Conservation (phyloP, 2,113 vertebrate species). For the Patagioenas fasciata region DNA sequence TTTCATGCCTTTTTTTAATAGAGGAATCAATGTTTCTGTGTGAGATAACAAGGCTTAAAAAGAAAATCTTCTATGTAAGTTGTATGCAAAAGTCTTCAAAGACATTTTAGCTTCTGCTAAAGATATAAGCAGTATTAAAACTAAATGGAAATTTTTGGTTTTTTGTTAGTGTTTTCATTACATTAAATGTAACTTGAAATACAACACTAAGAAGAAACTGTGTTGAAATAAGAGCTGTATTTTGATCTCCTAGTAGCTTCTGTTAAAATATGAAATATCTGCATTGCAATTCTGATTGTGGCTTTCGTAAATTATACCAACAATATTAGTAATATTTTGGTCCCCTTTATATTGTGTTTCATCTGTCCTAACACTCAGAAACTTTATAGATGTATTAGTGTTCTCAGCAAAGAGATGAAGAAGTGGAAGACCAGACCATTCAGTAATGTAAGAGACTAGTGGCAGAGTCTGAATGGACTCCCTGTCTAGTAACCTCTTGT, state of each 20-base stretch:
- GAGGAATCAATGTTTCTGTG: neutral
- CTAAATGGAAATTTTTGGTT: neutral
- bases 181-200: neutral
- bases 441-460: neutral
- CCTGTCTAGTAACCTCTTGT: neutral
- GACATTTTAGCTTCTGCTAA: neutral
- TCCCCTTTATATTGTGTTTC: neutral
- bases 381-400: neutral
- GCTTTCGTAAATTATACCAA: neutral
- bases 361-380: neutral
- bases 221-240: neutral
- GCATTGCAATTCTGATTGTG: neutral
- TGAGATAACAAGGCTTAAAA: neutral
- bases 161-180: neutral
- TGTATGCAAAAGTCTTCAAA: neutral
- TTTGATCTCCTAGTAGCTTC: neutral
- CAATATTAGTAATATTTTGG: neutral
- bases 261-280: neutral
- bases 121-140: neutral
- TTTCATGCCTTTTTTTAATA: neutral
- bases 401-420: neutral
- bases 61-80: neutral
- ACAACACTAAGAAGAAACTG: neutral
- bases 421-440: neutral
- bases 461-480: neutral